Conservation (phyloP, 2,888 invertebrate genomes). For the Dicycla oo region DNA sequence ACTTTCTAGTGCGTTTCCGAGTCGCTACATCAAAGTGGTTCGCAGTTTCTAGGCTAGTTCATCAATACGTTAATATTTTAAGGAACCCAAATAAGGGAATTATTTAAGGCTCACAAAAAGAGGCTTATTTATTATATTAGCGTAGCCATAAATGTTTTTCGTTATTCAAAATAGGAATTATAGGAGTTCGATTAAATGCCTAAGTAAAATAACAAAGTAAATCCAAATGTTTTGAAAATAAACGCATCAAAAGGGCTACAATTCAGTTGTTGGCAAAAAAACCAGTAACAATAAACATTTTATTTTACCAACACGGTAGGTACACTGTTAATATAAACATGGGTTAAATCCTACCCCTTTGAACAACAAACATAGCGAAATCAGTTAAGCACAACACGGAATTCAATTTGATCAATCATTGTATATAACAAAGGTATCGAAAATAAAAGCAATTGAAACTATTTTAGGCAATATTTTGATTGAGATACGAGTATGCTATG, state of each 20-base stretch:
- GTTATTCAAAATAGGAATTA: neutral
- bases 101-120: neutral
- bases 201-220: no score
- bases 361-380: slow-evolving; percentile 55
- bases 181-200: neutral
- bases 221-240: neutral
- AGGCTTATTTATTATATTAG: neutral
- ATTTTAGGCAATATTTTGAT: neutral
- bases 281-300: neutral
- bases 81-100: neutral
- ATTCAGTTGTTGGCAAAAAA: neutral
- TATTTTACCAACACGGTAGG: slow-evolving; percentile 15
- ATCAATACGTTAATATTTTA: neutral
- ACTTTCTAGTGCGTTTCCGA: neutral
- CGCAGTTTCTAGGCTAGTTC: no score
- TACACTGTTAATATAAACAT: slow-evolving; percentile 11
- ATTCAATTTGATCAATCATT: slow-evolving; percentile 69
- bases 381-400: slow-evolving; percentile 66
- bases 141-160: neutral
- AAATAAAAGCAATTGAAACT: slow-evolving; percentile 35
- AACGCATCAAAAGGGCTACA: neutral
- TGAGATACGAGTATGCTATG: neutral
- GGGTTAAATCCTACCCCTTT: slow-evolving; percentile 37
- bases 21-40: neutral
- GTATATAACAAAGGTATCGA: slow-evolving; percentile 53